Evolutionary conservation across 2,113 vertebrate species (phyloP).

Genomic region (Periophthalmus modestus): DNA sequence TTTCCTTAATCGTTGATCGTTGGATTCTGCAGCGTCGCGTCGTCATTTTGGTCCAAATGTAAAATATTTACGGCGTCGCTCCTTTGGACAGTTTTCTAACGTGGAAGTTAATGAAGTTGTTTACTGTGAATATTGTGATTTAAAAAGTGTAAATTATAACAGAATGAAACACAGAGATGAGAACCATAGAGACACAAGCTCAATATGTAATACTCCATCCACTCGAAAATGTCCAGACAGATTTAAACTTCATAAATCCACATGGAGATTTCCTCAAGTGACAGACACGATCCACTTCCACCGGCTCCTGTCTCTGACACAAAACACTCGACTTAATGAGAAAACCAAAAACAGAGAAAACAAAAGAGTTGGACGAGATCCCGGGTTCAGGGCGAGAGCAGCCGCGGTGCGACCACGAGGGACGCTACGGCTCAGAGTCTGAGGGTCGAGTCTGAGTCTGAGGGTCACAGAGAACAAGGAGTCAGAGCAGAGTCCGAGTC

Average conservation of each 20-base stretch:
- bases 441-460: constrained; percentile 9
- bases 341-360: constrained; percentile 47
- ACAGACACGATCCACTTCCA: constrained; percentile 23
- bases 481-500: constrained; percentile 18
- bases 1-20: no score
- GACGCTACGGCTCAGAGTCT: constrained; percentile 27
- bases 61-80: no score
- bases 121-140: no score
- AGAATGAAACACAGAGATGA: no score
- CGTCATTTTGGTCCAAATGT: no score
- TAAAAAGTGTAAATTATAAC: no score
- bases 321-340: constrained; percentile 21
- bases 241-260: constrained; percentile 67
- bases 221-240: constrained; percentile 27
- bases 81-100: no score
- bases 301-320: constrained; percentile 31
- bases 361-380: constrained; percentile 46
- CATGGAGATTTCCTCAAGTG: constrained; percentile 55
- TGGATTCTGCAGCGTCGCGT: no score
- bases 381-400: constrained; percentile 37
- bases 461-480: neutral
- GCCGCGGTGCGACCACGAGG: constrained; percentile 26
- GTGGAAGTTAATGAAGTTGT: no score
- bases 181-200: no score
- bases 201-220: no score